phyloP scores from a whole-genome alignment of 2,113 vertebrate species.

The Holacanthus passer region DNA sequence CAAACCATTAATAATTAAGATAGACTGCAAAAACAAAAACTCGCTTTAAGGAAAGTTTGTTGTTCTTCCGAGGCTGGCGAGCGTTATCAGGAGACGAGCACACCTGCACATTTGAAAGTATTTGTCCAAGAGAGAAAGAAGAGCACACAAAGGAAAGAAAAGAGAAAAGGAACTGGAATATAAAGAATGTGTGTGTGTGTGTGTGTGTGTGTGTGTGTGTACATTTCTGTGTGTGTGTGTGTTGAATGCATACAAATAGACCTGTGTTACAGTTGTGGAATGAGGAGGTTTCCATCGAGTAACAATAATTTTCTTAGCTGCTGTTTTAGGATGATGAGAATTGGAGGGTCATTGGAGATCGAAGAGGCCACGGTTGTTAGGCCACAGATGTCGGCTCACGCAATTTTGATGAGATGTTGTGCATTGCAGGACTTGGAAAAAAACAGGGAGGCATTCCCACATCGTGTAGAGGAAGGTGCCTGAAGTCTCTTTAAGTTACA shows the following conservation, averaged over 20 bases:
- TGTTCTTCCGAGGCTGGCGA: conserved; percentile 14
- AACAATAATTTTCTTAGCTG: neutral
- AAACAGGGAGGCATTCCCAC: neutral
- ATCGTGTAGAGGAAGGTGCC: neutral
- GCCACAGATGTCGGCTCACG: neutral
- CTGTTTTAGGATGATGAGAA: neutral
- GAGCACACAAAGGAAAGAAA: neutral
- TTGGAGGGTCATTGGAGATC: neutral
- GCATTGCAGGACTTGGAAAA: neutral
- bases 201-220: no score
- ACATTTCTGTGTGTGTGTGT: no score
- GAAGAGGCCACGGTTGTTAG: neutral
- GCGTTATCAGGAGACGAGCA: conserved; percentile 23
- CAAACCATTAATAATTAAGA: neutral
- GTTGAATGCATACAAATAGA: neutral
- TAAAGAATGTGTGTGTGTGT: neutral
- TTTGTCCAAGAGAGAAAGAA: no score
- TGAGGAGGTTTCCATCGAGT: neutral
- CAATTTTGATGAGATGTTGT: no score
- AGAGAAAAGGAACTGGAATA: neutral
- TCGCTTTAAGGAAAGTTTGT: neutral
- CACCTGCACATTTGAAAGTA: conserved; percentile 16
- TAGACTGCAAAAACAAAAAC: neutral
- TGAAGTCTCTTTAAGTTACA: neutral
- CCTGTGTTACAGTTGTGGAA: neutral